Percentiles rank a stretch among this genome's conserved stretches.
Evolutionary conservation across 2,888 invertebrate genomes (phyloP).

Genomic region (Drosophila ustulata): DNA sequence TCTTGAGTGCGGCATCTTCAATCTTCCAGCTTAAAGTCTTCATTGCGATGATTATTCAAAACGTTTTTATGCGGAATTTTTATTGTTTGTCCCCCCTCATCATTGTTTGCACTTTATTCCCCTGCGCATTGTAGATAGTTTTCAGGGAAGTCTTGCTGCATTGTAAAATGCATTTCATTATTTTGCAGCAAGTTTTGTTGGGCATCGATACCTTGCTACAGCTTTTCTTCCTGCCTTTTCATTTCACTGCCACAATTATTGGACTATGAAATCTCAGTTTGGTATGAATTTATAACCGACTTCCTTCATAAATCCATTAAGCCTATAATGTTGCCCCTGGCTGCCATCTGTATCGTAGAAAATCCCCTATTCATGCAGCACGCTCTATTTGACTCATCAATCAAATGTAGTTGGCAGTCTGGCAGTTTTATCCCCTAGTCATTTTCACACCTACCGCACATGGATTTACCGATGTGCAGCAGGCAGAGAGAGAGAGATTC

Average conservation of each 20-base stretch:
- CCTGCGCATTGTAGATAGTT: not conserved
- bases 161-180: constrained; percentile 3
- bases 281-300: constrained; percentile 47
- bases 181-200: constrained; percentile 12
- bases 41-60: constrained; percentile 36
- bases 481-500: constrained; percentile 1
- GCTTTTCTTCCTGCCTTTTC: constrained; percentile 28
- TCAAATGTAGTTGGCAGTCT: constrained; percentile 54
- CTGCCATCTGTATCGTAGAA: constrained; percentile 38
- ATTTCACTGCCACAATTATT: constrained; percentile 40
- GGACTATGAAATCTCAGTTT: constrained; percentile 53
- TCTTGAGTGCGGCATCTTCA: constrained; percentile 31
- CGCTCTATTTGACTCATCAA: constrained; percentile 74
- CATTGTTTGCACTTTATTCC: not conserved
- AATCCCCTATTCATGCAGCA: constrained; percentile 71
- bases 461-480: constrained; percentile 23
- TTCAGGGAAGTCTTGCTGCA: constrained; percentile 4
- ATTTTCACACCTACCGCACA: constrained; percentile 65
- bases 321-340: constrained; percentile 14
- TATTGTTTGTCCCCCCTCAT: not conserved
- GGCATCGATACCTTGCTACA: not conserved
- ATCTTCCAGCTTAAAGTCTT: constrained; percentile 31
- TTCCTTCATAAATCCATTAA: constrained; percentile 67
- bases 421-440: constrained; percentile 60
- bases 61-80: constrained; percentile 9